Evolutionary conservation across 2,888 invertebrate genomes (phyloP), one percentile per base, ranked within the genome.

Genomic region (Prosopocoilus inquinatus): DNA sequence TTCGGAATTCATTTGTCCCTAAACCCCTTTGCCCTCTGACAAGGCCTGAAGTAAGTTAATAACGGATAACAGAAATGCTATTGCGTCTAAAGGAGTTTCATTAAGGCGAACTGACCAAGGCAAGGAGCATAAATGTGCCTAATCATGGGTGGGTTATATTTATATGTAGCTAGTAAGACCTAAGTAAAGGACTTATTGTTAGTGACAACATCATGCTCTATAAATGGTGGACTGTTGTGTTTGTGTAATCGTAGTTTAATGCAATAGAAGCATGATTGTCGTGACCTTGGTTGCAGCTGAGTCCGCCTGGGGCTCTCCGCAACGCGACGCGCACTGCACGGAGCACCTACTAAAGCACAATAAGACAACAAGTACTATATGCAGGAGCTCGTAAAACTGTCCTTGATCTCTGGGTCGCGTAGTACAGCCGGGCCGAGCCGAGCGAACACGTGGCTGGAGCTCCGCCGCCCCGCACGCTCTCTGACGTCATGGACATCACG

Each of bases 401-500:
- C 77, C 77, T 77, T 77, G 77, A 77, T 76, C 76, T 76, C 75
- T 77, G 75, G 75, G 76, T 76, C 75, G 76, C 74, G 76, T 77
- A 77, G 76, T 77, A 75, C 71, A 73, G 70, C 69, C 70, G 68
- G 65, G 64, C 62, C 66, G 69, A 70, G 55, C 59, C 53, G 54
- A 61, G 63, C 66, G 69, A 75, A 75, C 76, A 75, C 75, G 75
- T 75, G 75, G 75, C 72, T 68, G 67, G 56, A 57, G 53, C 54
- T 52, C 64, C 55, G 59, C 54, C 54, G 16, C 54, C 50, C 45
- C 54, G 43, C 56, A 36, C 53, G 45, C 41, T 53, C 53, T 61
- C 63, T 76, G 75, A 76, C 75, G 76, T 75, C 74, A 74, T 69
- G 68, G 71, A 73, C 75, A 74, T 74, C 74, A 73, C 73, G 72